Conservation (phyloP, 2,797 vertebrate genomes). For the Eulemur coronatus region DNA sequence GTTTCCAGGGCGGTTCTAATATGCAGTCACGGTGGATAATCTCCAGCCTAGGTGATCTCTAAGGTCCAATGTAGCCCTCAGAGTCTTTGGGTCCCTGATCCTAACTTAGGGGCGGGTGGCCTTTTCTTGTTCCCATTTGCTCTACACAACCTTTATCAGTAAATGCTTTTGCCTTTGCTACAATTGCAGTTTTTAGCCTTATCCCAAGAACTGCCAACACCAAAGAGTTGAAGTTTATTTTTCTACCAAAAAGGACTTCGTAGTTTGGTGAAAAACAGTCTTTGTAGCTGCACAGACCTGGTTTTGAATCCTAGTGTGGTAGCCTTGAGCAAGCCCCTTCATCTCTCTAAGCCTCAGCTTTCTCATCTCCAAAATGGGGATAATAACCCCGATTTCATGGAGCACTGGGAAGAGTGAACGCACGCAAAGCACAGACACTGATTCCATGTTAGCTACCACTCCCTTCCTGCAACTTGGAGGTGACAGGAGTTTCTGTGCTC, state of each 20-base stretch:
- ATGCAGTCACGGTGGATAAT: not conserved
- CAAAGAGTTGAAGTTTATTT: not conserved
- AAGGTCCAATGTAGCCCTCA: not conserved
- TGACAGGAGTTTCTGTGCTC: not conserved
- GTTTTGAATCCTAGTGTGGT: not conserved
- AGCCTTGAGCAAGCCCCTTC: not conserved
- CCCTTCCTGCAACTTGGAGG: not conserved
- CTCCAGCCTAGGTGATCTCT: not conserved
- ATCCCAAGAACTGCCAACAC: not conserved
- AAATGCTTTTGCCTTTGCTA: not conserved
- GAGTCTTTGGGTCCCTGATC: not conserved
- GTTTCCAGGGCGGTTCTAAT: not conserved
- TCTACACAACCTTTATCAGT: not conserved
- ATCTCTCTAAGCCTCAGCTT: not conserved
- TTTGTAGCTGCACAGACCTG: not conserved
- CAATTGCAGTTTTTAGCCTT: not conserved
- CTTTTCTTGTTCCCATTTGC: not conserved
- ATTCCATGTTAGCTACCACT: not conserved
- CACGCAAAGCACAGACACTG: not conserved
- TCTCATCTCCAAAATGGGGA: not conserved
- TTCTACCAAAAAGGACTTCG: not conserved
- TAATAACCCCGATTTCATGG: not conserved
- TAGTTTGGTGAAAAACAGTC: not conserved
- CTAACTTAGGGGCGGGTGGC: not conserved
- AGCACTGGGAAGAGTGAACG: not conserved